A percentile compares a stretch with the other conserved stretches of the same genome.
phyloP scores from a whole-genome alignment of 2,888 invertebrate genomes.

The Agrotis clavis region DNA sequence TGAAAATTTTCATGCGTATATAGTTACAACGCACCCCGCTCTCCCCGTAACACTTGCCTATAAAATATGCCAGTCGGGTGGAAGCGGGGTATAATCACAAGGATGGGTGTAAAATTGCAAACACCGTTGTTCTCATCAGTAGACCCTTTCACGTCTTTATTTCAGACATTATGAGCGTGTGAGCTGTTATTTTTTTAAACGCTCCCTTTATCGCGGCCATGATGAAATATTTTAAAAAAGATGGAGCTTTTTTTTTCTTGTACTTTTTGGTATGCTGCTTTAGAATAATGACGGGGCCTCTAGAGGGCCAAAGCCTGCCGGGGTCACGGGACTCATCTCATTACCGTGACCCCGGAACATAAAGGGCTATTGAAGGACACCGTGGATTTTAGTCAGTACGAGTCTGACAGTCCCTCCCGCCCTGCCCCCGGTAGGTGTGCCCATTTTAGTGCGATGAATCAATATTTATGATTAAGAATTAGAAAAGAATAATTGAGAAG shows the following conservation, averaged over 20 bases:
- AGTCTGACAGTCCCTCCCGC: too few relatives aligned
- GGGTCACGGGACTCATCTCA: too few relatives aligned
- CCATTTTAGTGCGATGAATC: too few relatives aligned
- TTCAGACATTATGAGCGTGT: conserved; percentile 66
- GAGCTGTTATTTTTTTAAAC: conserved; percentile 71
- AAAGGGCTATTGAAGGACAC: too few relatives aligned
- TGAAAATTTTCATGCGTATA: conserved; percentile 41
- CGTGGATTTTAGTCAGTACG: too few relatives aligned
- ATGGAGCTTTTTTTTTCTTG: conserved; percentile 18
- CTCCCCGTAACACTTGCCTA: conserved; percentile 36
- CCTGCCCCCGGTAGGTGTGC: too few relatives aligned
- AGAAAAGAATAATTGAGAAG: too few relatives aligned
- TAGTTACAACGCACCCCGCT: conserved; percentile 14
- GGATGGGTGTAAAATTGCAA: conserved; percentile 64
- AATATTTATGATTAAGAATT: not conserved
- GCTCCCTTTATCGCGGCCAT: conserved; percentile 51
- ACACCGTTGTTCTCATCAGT: conserved; percentile 70
- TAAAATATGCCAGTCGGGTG: conserved; percentile 52
- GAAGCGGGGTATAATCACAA: conserved; percentile 58
- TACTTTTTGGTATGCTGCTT: conserved; percentile 32
- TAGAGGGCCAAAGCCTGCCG: too few relatives aligned
- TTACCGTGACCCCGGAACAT: too few relatives aligned
- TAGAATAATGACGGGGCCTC: too few relatives aligned
- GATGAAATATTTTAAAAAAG: conserved; percentile 43
- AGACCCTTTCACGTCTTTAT: conserved; percentile 71